Evolutionary conservation across 2,797 vertebrate genomes (phyloP).

Genomic region (Ctenopoma kingsleyae): DNA sequence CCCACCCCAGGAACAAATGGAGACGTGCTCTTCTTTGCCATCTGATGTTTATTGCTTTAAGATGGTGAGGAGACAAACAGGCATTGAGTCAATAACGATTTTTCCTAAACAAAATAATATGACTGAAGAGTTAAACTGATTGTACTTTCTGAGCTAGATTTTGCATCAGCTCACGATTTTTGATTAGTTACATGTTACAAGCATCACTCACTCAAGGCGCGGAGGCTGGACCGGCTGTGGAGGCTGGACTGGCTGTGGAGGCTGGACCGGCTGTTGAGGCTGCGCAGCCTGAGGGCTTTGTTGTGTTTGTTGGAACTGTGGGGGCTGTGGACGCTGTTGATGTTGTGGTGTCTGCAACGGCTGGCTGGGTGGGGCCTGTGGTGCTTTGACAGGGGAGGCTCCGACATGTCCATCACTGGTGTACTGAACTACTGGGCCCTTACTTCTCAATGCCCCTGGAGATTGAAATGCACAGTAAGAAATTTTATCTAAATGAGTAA

Average conservation of each 20-base stretch:
- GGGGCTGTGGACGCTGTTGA: constrained; percentile 42
- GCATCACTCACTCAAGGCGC: constrained; percentile 79
- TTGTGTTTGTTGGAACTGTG: not conserved
- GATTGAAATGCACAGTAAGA: not conserved
- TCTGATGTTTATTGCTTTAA: constrained; percentile 88
- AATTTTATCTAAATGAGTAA: not conserved
- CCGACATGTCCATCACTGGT: constrained; percentile 87
- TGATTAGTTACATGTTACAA: not conserved
- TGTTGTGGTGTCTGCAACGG: constrained; percentile 35
- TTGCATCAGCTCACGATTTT: not conserved
- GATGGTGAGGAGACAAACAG: constrained; percentile 31
- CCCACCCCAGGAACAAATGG: constrained; percentile 83
- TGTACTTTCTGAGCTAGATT: not conserved
- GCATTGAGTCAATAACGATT: not conserved
- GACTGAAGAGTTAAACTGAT: not conserved
- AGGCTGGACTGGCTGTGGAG: constrained; percentile 9
- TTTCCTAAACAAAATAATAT: not conserved
- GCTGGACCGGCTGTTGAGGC: constrained; percentile 6
- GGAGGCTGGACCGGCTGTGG: constrained; percentile 22
- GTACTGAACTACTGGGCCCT: constrained; percentile 96
- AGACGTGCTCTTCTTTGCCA: constrained; percentile 98
- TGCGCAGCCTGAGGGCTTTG: not conserved
- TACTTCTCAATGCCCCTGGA: constrained; percentile 91
- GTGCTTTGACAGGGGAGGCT: constrained; percentile 61
- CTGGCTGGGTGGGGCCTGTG: constrained; percentile 34